Percentiles rank a stretch among this genome's conserved stretches.
Evolutionary conservation across 2,888 invertebrate genomes (phyloP).

Genomic region (Andrena camellia): DNA sequence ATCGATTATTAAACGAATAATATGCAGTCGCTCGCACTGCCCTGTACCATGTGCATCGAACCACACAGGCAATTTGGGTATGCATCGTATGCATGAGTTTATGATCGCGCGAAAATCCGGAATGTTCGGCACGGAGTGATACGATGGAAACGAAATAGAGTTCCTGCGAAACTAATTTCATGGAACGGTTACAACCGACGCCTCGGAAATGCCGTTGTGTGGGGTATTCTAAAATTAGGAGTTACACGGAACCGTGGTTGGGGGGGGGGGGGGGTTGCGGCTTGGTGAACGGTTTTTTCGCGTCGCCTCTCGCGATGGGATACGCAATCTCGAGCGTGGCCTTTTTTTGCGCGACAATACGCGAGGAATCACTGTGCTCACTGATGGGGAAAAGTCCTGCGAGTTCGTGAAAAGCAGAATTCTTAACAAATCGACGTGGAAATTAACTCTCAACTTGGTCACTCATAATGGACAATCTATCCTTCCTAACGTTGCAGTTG

Average conservation of each 20-base stretch:
- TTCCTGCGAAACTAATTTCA: conserved; percentile 75
- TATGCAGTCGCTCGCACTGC: conserved; percentile 78
- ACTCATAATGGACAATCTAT: no score
- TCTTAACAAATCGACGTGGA: background rate
- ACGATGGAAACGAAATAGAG: conserved; percentile 76
- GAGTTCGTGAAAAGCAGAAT: background rate
- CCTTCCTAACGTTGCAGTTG: background rate
- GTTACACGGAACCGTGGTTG: conserved; percentile 55
- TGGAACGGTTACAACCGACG: conserved; percentile 72
- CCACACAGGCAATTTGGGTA: conserved; percentile 76
- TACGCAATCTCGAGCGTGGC: conserved; percentile 36
- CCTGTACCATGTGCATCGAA: conserved; percentile 74
- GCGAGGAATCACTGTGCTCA: conserved; percentile 39
- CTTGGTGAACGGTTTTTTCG: conserved; percentile 30
- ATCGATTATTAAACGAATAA: conserved; percentile 84
- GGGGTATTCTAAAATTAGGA: conserved; percentile 71
- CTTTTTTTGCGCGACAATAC: conserved; percentile 47
- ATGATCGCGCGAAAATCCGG: conserved; percentile 77
- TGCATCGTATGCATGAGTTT: conserved; percentile 76
- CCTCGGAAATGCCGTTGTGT: conserved; percentile 70
- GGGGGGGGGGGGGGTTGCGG: background rate
- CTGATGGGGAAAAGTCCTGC: conserved; percentile 30
- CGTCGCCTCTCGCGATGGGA: conserved; percentile 21
- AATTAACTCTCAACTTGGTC: background rate
- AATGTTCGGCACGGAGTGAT: conserved; percentile 77